phyloP scores from a whole-genome alignment of 2,888 invertebrate species.

The Brachycybe producta region DNA sequence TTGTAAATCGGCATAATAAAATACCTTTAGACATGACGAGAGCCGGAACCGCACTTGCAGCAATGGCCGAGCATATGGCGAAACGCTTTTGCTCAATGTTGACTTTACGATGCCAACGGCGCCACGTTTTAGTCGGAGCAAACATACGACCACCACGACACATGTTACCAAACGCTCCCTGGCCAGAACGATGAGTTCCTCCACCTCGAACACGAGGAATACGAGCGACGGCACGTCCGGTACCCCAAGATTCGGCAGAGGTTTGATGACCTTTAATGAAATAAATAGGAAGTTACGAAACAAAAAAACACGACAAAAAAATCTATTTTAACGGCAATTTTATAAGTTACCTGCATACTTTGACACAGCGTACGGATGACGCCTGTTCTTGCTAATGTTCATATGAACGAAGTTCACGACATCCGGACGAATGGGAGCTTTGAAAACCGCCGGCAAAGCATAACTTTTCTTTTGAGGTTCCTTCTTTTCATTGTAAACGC shows the following conservation, averaged over 20 bases:
- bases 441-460: conserved; percentile 86
- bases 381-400: conserved; percentile 86
- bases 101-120: conserved; percentile 93
- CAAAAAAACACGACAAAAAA: background rate
- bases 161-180: conserved; percentile 99
- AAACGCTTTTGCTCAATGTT: conserved; percentile 94
- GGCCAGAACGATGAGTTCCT: conserved; percentile 98
- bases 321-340: background rate
- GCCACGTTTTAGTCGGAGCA: conserved; percentile 95
- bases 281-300: too few species aligned
- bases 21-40: conserved; percentile 86
- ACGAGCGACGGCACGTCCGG: conserved; percentile 99
- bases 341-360: conserved; percentile 71
- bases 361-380: conserved; percentile 95
- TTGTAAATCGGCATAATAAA: background rate
- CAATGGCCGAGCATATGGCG: conserved; percentile 91
- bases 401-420: conserved; percentile 94
- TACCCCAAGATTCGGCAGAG: conserved; percentile 99
- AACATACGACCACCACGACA: conserved; percentile 99
- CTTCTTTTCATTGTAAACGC: conserved; percentile 91
- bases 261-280: conserved; percentile 94
- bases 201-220: conserved; percentile 99
- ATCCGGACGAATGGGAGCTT: conserved; percentile 96
- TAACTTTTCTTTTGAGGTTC: conserved; percentile 64
- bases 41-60: conserved; percentile 91